Base-by-base conservation (phyloP, 2,888 invertebrate genomes). In the Drosophila multiciliata region DNA sequence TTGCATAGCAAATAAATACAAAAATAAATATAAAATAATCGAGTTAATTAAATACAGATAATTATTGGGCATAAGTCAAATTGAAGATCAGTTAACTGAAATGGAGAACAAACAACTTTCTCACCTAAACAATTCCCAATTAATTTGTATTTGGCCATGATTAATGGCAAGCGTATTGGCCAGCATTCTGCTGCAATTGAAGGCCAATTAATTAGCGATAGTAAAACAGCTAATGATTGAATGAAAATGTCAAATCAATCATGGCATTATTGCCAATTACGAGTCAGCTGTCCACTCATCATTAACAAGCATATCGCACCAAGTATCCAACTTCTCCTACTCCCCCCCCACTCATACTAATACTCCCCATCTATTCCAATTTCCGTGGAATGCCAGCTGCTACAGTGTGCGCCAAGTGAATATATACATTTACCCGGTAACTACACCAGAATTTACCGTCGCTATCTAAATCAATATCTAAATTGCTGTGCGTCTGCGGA, bases 401-500 rank as follows among this genome's bases (percentile, higher is more conserved):
- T 9, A 36, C 35, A 23, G 48, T 40, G 26, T 26, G 26, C 54
- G 15, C 11, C 36, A 17, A 26, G 53, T 53, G 33, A 11, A 62
- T 42, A 36, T 29, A 45, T 54, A 50, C 55, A 70, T 61, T 60
- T 60, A 61, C 45, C 40, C 48, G 60, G 60, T 42, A 52, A 73
- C 60, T 57, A 57, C 66, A 72, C 66, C 66, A 73, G 73, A 53
- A 73, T 73, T 72, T 59, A 66, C 67, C 66, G 66, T 53, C 69
- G 80, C 80, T 81, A 80, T 81, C 81, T 78, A 80, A 81, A 83
- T 81, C 81, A 83, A 83, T 81, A 83, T 80, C 83, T 83, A 83
- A 81, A 81, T 81, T 83, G 83, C 81, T 69, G 65, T 71, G 75
- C 80, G 58, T 67, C 68, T 49, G 60, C 61, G 20, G 42, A 17